phyloP scores from a whole-genome alignment of 2,888 invertebrate genomes.

The Andrena praecox region DNA sequence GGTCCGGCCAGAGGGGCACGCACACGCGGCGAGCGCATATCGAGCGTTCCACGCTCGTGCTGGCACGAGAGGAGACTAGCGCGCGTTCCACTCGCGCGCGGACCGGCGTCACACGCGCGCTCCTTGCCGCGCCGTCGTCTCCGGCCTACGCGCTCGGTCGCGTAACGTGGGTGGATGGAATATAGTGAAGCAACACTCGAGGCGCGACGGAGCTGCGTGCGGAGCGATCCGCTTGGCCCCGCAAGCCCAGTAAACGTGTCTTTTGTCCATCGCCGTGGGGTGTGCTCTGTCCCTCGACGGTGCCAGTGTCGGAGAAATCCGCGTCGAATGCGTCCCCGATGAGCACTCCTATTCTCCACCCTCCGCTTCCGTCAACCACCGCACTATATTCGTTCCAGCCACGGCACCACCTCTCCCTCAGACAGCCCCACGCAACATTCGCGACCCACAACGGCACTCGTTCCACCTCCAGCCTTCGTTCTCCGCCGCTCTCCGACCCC shows the following conservation, averaged over 20 bases:
- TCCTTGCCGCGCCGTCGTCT: slow-evolving; percentile 1
- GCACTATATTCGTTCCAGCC: too few species aligned
- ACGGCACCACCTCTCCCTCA: too few species aligned
- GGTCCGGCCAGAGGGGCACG: slow-evolving; percentile 5
- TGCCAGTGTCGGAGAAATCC: background rate
- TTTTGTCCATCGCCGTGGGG: background rate
- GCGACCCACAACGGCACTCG: too few species aligned
- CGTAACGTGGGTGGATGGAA: background rate
- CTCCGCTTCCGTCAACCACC: too few species aligned
- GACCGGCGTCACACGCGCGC: slow-evolving; percentile 50
- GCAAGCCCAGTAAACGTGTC: background rate
- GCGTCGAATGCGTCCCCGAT: too few species aligned
- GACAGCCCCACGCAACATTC: too few species aligned
- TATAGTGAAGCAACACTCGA: background rate
- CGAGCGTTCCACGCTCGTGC: slow-evolving; percentile 29
- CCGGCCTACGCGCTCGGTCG: background rate
- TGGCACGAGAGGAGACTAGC: slow-evolving; percentile 10
- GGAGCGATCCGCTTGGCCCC: background rate
- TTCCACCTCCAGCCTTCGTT: too few species aligned
- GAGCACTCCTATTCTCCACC: too few species aligned
- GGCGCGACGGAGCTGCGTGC: background rate
- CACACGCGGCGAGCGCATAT: slow-evolving; percentile 42
- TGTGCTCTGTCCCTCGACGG: background rate
- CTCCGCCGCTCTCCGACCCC: too few species aligned
- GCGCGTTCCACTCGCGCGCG: slow-evolving; percentile 61